A percentile compares a stretch with the other conserved stretches of the same genome.
phyloP scores from a whole-genome alignment of 2,797 vertebrate species.

The Triplophysa bombifrons region DNA sequence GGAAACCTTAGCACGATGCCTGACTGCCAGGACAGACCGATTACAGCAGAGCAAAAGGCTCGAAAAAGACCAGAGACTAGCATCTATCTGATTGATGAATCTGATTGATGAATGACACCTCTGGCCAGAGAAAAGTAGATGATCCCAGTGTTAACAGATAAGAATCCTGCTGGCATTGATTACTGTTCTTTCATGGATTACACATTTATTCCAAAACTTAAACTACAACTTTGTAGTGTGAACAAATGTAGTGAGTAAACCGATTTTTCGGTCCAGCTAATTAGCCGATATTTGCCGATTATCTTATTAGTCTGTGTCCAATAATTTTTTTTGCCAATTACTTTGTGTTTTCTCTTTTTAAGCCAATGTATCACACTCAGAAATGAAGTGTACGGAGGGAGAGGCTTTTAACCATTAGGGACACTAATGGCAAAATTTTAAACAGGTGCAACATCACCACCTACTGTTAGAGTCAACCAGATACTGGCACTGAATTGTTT shows the following conservation, averaged over 20 bases:
- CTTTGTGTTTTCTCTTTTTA: no score
- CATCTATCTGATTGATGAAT: not conserved
- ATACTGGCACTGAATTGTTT: no score
- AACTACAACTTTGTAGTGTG: slow-evolving; percentile 1
- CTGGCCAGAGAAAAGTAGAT: not conserved
- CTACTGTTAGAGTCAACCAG: no score
- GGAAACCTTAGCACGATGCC: slow-evolving; percentile 34
- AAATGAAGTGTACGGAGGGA: no score
- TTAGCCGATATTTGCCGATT: not conserved
- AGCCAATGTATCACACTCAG: no score
- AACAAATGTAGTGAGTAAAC: not conserved
- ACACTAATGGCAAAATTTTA: no score
- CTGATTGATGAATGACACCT: not conserved
- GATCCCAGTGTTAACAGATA: not conserved
- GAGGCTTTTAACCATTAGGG: no score
- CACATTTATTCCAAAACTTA: slow-evolving; percentile 19
- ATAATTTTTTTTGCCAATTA: no score
- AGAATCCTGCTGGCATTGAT: slow-evolving; percentile 18
- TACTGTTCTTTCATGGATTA: slow-evolving; percentile 34
- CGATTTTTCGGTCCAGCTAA: not conserved
- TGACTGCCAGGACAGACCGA: slow-evolving; percentile 15
- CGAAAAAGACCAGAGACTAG: slow-evolving; percentile 31
- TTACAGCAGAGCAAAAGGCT: slow-evolving; percentile 38
- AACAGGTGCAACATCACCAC: no score
- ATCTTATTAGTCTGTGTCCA: not conserved